Evolutionary conservation across 2,888 invertebrate genomes (phyloP), one percentile per base, ranked within the genome.

Genomic region (Callinectes sapidus): DNA sequence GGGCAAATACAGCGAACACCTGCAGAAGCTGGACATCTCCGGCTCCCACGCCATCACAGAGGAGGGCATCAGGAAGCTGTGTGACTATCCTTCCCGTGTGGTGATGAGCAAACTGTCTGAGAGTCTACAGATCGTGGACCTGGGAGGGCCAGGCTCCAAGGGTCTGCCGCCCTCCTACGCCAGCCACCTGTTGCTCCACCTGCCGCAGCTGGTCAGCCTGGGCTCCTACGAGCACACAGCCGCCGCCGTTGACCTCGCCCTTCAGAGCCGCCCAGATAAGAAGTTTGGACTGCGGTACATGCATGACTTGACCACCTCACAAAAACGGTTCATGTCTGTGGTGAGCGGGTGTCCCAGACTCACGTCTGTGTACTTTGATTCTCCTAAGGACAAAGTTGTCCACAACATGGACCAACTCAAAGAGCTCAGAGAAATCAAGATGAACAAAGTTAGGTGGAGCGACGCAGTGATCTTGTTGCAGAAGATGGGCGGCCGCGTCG

Each of bases 91-190:
- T 3, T 88, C 90, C 42, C 89, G 91, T 2, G 86, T 93, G 32
- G 89, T 85, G 32, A 89, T 89, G 39, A 90, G 32, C 23, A 81
- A 61, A 55, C 90, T 93, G 16, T 81, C 92, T 8, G 66, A 92
- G 23, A 77, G 92, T 10, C 66, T 94, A 71, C 92, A 94, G 61
- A 92, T 94, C 54, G 93, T 94, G 18, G 93, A 94, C 55, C 81
- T 94, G 61, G 94, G 94, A 3, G 94, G 94, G 1, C 94, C 94
- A 13, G 94, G 94, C 6, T 93, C 94, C 14, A 92, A 92, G 77
- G 86, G 92, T 2, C 90, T 94, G 16, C 85, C 92, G 35, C 89
- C 92, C 39, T 71, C 88, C 14, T 54, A 89, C 23, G 92, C 87
- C 39, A 87, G 91, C 42, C 91, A 93, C 61, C 92, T 94, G 39